These are phyloP conservation scores for Crenichthys baileyi DNA, from an alignment of 2,797 vertebrate species.

Conservation along the genomic window DNA sequence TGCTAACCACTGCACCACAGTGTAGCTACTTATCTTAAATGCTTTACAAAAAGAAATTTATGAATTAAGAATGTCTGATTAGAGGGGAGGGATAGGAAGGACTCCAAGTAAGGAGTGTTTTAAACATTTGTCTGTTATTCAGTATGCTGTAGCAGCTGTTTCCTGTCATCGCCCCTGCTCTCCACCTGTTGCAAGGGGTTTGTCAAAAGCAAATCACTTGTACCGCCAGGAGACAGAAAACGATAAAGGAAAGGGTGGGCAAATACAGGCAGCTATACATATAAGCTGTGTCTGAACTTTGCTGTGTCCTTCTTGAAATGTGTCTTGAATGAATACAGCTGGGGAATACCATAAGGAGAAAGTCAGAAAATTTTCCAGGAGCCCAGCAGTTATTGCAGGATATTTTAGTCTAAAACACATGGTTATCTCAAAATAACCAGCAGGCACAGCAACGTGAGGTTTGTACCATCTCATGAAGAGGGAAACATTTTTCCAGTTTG, in stretches of 20 bases:
- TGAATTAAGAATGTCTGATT: background rate
- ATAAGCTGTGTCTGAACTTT: slow-evolving; percentile 14
- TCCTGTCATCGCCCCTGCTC: slow-evolving; percentile 29
- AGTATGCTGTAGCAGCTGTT: slow-evolving; percentile 31
- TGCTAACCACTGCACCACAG: no score
- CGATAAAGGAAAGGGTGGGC: background rate
- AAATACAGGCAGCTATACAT: background rate
- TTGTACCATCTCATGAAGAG: background rate
- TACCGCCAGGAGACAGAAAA: slow-evolving; percentile 56
- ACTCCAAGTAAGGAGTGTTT: background rate
- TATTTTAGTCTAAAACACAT: slow-evolving; percentile 1
- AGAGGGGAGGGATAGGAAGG: background rate
- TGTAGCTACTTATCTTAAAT: no score
- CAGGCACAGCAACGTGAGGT: background rate
- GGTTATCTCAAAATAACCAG: slow-evolving; percentile 20
- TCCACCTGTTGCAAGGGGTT: slow-evolving; percentile 25
- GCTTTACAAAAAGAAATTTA: background rate
- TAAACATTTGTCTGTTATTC: background rate
- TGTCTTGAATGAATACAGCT: background rate
- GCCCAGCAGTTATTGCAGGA: background rate
- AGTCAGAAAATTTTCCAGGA: slow-evolving; percentile 20
- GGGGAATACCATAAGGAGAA: slow-evolving; percentile 16
- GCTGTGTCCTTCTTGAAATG: slow-evolving; percentile 8
- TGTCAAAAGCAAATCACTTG: slow-evolving; percentile 32
- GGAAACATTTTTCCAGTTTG: slow-evolving; percentile 25